Percentiles rank a stretch among this genome's conserved stretches.
Conservation (phyloP, 2,888 invertebrate species). For the Cheilosia vulpina region DNA sequence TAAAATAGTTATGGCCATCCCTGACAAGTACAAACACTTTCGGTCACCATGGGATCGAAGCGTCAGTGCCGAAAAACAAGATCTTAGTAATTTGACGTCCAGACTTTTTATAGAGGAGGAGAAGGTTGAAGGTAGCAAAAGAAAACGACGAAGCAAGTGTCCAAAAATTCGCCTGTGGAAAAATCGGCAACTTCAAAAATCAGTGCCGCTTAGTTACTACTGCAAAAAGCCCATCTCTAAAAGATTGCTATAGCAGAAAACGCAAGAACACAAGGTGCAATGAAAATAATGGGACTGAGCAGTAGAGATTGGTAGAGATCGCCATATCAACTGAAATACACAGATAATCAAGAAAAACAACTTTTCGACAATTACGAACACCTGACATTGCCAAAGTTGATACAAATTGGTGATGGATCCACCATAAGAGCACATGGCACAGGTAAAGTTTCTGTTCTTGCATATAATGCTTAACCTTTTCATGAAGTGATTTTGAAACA, state of each 20-base stretch:
- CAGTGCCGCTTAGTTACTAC: too few species aligned
- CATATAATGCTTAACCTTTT: not conserved
- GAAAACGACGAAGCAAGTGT: too few species aligned
- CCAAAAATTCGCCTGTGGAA: too few species aligned
- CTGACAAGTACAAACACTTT: not conserved
- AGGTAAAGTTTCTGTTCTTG: conserved; percentile 9
- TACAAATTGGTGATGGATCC: not conserved
- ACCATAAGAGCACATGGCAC: not conserved
- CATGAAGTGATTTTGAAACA: not conserved
- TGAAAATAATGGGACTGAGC: too few species aligned
- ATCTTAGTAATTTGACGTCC: not conserved
- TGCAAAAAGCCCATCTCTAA: too few species aligned
- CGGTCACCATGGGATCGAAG: conserved; percentile 3
- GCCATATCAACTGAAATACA: too few species aligned
- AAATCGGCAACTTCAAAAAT: too few species aligned
- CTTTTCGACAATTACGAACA: not conserved
- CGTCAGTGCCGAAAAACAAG: conserved; percentile 6
- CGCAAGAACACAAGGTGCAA: too few species aligned
- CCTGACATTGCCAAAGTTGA: not conserved
- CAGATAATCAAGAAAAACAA: not conserved
- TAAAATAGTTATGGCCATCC: not conserved
- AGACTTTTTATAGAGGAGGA: conserved; percentile 10
- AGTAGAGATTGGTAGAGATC: too few species aligned
- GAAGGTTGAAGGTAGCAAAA: too few species aligned
- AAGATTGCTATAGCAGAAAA: too few species aligned